Base-by-base conservation (phyloP, 1,140 invertebrate genomes). In the Meloidogyne exigua region DNA sequence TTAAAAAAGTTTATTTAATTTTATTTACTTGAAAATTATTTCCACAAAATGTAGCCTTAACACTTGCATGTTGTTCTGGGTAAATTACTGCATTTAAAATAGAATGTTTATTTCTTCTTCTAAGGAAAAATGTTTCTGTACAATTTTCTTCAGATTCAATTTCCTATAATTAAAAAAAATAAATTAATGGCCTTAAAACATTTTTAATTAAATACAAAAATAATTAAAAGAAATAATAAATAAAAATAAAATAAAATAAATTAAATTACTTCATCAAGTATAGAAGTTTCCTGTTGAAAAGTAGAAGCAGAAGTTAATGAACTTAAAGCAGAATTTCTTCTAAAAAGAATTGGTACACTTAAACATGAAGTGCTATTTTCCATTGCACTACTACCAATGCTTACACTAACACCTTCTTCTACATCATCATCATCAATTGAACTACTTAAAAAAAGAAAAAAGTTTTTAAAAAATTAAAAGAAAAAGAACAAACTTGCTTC, bases 81-180 rank as follows among this genome's bases (percentile, higher is more conserved):
- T 76, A 83, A 26, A 85, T 76, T 12, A 81, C 57, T 5, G 84
- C 84, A 67, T 84, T 82, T 15, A 85, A 72, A 42, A 65, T 42
- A 36, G 68, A 69, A 26, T 81, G 84, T 25, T 80, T 49, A 23
- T 77, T 25, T 36, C 72, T 64, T 66, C 71, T 39, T 36, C 70
- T 68, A 21, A 81, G 66, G 21, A 73, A 64, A 65, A 81, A 81
- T 13, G 65, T 79, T 64, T 81, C 80, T 11, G 57, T 67, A 18
- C 63, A 74, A 15, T 21, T 68, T 26, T 75, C 67, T 21, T 76
- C 68, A 1, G 44, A 4, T 2, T 71, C 44, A 57, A 57, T 57
- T 57, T 57, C 49, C 49, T 57, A n/a, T 15, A 57, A 57, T 57
- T 23, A 75, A 21, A 75, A 42, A 28, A 11, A 68, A 1, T n/a